phyloP scores from a whole-genome alignment of 2,797 vertebrate species.

The Podarcis siculus region DNA sequence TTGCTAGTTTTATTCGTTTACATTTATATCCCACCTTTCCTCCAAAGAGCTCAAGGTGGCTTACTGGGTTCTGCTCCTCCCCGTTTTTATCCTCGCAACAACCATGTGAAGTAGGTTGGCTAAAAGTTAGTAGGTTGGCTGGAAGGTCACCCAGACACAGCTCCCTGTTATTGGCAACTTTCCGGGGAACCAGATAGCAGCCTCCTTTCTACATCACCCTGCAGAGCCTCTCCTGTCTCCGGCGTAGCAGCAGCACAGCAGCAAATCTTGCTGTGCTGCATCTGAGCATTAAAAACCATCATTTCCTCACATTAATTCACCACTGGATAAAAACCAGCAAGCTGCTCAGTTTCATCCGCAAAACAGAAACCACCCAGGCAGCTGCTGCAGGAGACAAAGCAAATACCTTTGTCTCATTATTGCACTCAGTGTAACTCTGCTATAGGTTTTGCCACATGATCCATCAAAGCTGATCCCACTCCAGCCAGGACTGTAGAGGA shows the following conservation, averaged over 20 bases:
- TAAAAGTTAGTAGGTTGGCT: too few species aligned
- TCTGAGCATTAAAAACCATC: background rate
- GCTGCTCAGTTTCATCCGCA: background rate
- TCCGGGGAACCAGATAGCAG: background rate
- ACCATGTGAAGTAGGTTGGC: too few species aligned
- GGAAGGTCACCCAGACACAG: background rate
- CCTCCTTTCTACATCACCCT: background rate
- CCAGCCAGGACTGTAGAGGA: background rate
- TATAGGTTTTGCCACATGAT: background rate
- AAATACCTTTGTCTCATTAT: background rate
- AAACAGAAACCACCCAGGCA: conserved; percentile 13
- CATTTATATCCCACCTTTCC: too few species aligned
- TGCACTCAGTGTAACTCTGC: background rate
- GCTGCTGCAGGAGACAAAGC: background rate
- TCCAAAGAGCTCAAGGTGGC: too few species aligned
- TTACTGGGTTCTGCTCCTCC: too few species aligned
- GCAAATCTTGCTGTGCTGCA: background rate
- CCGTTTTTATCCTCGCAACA: too few species aligned
- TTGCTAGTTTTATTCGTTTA: background rate
- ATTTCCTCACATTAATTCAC: background rate
- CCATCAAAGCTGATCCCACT: background rate
- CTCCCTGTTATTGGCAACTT: background rate
- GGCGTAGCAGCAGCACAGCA: background rate
- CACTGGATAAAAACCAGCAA: background rate
- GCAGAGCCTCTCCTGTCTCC: background rate